These are phyloP conservation scores for Catostylus mosaicus DNA, from an alignment of 30 jellyfish, hydroid and myxozoan species.

Conservation along the genomic window DNA sequence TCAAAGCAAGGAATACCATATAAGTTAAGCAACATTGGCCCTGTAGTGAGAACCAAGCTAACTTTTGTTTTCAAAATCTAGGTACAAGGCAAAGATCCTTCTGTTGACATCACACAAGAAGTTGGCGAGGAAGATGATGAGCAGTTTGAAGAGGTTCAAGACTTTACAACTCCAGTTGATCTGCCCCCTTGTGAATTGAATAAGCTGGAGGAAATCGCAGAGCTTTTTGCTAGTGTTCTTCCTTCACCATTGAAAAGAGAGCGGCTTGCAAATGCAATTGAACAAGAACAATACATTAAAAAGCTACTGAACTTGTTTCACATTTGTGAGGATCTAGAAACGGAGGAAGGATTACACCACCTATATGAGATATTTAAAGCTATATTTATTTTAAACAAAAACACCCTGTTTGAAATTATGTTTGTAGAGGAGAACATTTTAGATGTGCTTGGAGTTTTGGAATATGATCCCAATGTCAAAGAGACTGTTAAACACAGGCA, in stretches of 20 bases:
- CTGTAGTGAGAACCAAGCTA: too few relatives aligned
- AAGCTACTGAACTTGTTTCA: conserved; percentile 86
- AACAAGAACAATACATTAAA: conserved; percentile 82
- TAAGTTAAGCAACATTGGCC: too few relatives aligned
- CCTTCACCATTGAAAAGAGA: conserved; percentile 79
- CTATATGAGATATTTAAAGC: conserved; percentile 89
- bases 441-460: conserved; percentile 94
- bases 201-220: conserved; percentile 81
- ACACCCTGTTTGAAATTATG: conserved; percentile 88
- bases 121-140: conserved; percentile 87
- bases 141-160: conserved; percentile 86
- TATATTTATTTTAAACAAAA: conserved; percentile 81
- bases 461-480: conserved; percentile 87
- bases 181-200: conserved; percentile 92
- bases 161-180: conserved; percentile 80
- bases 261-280: conserved; percentile 79
- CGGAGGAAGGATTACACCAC: conserved; percentile 90
- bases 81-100: conserved; percentile 97
- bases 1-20: too few relatives aligned
- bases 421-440: conserved; percentile 78
- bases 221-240: conserved; percentile 75
- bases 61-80: background rate
- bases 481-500: conserved; percentile 86
- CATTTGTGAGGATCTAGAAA: conserved; percentile 95
- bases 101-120: conserved; percentile 92